Evolutionary conservation across 2,797 vertebrate genomes (phyloP).

Genomic region (Ispidina picta): DNA sequence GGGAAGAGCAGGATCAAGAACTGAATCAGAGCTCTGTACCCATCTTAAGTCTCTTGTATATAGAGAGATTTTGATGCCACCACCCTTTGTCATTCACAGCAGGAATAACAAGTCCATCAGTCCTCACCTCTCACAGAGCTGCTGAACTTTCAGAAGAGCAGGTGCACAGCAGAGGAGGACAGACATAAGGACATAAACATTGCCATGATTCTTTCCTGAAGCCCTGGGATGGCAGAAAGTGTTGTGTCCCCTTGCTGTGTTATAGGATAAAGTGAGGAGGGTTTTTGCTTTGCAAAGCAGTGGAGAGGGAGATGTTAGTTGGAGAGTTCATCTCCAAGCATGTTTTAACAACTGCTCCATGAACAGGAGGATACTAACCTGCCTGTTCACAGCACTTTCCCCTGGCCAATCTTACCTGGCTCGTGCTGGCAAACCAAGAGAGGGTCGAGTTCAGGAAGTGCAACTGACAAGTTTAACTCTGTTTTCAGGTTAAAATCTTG

Average conservation of each 20-base stretch:
- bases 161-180: not conserved
- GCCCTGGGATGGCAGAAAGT: not conserved
- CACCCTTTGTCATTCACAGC: not conserved
- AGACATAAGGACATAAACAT: not conserved
- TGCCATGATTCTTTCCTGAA: not conserved
- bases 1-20: not conserved
- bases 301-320: not conserved
- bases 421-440: not conserved
- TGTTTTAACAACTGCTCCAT: not conserved
- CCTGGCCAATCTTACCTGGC: not conserved
- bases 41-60: not conserved
- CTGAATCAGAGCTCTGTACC: not conserved
- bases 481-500: not conserved
- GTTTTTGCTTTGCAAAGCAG: not conserved
- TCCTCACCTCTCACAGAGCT: not conserved
- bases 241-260: accelerated
- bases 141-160: not conserved
- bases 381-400: not conserved
- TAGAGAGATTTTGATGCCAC: not conserved
- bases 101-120: not conserved
- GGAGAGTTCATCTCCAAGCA: not conserved
- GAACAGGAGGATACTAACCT: not conserved
- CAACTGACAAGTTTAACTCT: not conserved
- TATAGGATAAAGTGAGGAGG: not conserved
- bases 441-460: not conserved